Evolutionary conservation across 2,888 invertebrate species (phyloP), one percentile per base, ranked within the genome.

Genomic region (Rhabditoides inermis): DNA sequence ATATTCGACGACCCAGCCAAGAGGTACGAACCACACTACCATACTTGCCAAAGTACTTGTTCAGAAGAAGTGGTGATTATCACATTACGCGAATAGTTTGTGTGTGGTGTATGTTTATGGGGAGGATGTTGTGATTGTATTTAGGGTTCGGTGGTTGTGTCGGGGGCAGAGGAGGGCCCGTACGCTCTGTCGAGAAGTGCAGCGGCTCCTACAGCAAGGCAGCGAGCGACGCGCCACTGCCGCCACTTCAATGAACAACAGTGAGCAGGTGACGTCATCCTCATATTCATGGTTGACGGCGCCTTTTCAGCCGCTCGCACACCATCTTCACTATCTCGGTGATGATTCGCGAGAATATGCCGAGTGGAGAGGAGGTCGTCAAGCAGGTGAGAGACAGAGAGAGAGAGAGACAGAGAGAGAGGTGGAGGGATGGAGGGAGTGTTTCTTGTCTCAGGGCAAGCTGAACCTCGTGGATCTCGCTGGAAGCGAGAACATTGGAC

Each of bases 401-500:
- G n/a, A n/a, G n/a, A n/a, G n/a, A n/a, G n/a, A n/a, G n/a, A n/a
- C n/a, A n/a, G n/a, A n/a, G n/a, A n/a, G n/a, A n/a, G n/a, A n/a
- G n/a, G n/a, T n/a, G n/a, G n/a, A n/a, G n/a, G n/a, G n/a, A n/a
- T n/a, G n/a, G n/a, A n/a, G n/a, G n/a, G n/a, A n/a, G n/a, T n/a
- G n/a, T n/a, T n/a, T n/a, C n/a, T n/a, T n/a, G 20, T 52, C 45
- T 90, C 5, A 91, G 44, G 95, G 94, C 0, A 98, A 95, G 77
- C 82, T 98, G n/a, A 89, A 95, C 81, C 81, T 98, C 62, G 95
- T 82, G 0, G 98, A 98, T 81, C 81, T 98, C 72, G 95, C 95
- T 0, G 95, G 95, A 0, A 90, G 90, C 53, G 95, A 98, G 80
- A 92, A 92, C 79, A 88, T 95, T 64, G 88, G 88, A n/a, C 85